phyloP scores from a whole-genome alignment of 2,113 vertebrate genomes.

The Callaeas wilsoni region DNA sequence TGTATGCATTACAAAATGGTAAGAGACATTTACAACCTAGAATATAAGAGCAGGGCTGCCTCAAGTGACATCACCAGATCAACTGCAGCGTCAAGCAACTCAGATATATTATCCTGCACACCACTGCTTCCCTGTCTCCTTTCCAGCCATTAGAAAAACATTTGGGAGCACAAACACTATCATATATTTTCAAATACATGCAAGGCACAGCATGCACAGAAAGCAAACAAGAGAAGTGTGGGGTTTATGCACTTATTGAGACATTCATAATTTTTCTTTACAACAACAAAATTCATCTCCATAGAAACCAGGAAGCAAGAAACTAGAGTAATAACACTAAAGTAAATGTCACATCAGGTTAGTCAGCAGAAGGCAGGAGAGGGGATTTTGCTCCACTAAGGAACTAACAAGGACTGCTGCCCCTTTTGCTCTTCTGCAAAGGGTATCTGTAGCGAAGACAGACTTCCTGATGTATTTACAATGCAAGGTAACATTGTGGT shows the following conservation, averaged over 20 bases:
- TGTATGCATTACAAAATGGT: slow-evolving; percentile 70
- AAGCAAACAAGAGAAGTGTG: not conserved
- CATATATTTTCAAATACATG: slow-evolving; percentile 3
- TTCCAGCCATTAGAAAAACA: slow-evolving; percentile 42
- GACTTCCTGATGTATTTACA: not conserved
- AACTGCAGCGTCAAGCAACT: slow-evolving; percentile 71
- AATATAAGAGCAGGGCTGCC: slow-evolving; percentile 73
- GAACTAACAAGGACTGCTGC: slow-evolving; percentile 20
- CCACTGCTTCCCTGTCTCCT: slow-evolving; percentile 36
- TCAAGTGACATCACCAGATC: slow-evolving; percentile 80
- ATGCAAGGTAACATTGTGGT: not conserved
- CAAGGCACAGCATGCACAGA: not conserved
- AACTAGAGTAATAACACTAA: slow-evolving; percentile 51
- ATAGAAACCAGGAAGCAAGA: slow-evolving; percentile 47
- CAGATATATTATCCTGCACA: slow-evolving; percentile 66
- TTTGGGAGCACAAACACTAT: not conserved
- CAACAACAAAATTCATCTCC: slow-evolving; percentile 58
- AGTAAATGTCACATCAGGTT: slow-evolving; percentile 67
- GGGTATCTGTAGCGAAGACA: not conserved
- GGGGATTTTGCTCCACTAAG: slow-evolving; percentile 6
- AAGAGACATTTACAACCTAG: slow-evolving; percentile 78
- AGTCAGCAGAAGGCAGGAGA: slow-evolving; percentile 43
- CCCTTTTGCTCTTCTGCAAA: not conserved
- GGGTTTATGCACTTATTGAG: not conserved
- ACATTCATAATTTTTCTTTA: slow-evolving; percentile 35